These are phyloP conservation scores for Pyrocephalus nanus DNA, from an alignment of 2,797 vertebrate genomes.

Conservation along the genomic window DNA sequence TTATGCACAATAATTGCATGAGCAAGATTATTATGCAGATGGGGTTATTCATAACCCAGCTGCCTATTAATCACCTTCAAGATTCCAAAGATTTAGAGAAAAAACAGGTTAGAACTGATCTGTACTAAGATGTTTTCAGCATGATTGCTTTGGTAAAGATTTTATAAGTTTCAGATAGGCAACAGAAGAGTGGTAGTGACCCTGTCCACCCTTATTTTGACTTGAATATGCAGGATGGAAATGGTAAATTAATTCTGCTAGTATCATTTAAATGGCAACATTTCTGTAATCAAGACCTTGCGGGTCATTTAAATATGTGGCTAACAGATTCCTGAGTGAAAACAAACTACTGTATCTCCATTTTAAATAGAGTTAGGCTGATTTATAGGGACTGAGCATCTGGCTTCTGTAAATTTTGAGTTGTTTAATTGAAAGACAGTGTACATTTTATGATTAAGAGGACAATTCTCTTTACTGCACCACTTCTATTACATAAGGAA, in stretches of 20 bases:
- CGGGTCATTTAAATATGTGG: not conserved
- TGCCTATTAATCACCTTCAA: not conserved
- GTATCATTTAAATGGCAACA: not conserved
- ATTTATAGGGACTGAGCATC: not conserved
- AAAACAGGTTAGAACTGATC: not conserved
- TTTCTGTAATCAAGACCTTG: not conserved
- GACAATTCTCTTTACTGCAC: not conserved
- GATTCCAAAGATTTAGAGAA: not conserved
- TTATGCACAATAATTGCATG: not conserved
- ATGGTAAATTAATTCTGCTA: not conserved
- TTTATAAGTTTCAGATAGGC: not conserved
- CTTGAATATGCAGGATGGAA: not conserved
- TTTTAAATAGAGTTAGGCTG: not conserved
- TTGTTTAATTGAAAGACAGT: not conserved
- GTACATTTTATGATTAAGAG: not conserved
- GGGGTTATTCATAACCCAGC: not conserved
- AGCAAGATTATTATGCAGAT: not conserved
- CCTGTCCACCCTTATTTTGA: not conserved
- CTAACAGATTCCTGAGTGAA: not conserved
- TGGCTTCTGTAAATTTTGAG: not conserved
- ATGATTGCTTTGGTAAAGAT: not conserved
- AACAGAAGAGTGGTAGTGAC: not conserved
- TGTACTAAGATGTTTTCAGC: not conserved
- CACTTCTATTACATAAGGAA: not conserved
- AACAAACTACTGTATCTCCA: not conserved